Evolutionary conservation across 1,140 invertebrate species (phyloP).

Genomic region (Solenopsis invicta): DNA sequence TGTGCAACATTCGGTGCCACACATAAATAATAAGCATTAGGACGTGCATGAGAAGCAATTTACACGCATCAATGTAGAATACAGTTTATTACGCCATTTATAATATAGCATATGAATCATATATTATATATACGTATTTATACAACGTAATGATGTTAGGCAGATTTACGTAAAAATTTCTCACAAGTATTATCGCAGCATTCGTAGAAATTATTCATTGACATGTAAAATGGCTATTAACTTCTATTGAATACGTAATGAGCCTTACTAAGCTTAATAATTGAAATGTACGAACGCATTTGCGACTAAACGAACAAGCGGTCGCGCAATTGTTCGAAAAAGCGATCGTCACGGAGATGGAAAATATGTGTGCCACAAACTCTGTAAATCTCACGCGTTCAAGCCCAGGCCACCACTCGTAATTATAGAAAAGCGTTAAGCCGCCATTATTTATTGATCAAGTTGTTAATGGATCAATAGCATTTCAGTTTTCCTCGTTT

Average conservation of each 20-base stretch:
- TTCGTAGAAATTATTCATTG: slow-evolving; percentile 15
- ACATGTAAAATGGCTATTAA: slow-evolving; percentile 25
- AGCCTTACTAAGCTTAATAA: background rate
- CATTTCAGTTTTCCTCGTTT: slow-evolving; percentile 59
- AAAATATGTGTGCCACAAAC: background rate
- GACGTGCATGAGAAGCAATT: background rate
- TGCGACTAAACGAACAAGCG: background rate
- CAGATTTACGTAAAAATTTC: slow-evolving; percentile 14
- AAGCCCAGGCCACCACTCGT: slow-evolving; percentile 7
- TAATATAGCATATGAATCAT: slow-evolving; percentile 1
- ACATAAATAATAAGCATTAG: slow-evolving; percentile 23
- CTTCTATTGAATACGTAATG: slow-evolving; percentile 23
- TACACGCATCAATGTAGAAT: background rate
- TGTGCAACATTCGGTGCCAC: background rate
- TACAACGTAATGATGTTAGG: slow-evolving; percentile 17
- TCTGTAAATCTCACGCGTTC: slow-evolving; percentile 30
- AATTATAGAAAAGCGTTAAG: slow-evolving; percentile 62
- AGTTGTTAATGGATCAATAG: slow-evolving; percentile 64
- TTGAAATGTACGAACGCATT: slow-evolving; percentile 27
- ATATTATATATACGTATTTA: background rate
- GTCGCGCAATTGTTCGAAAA: slow-evolving; percentile 4
- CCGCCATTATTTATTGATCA: slow-evolving; percentile 58
- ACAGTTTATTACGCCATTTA: background rate
- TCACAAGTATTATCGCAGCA: slow-evolving; percentile 3
- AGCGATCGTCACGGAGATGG: slow-evolving; percentile 10